phyloP scores from a whole-genome alignment of 2,797 vertebrate genomes.

The Coregonus sp. region DNA sequence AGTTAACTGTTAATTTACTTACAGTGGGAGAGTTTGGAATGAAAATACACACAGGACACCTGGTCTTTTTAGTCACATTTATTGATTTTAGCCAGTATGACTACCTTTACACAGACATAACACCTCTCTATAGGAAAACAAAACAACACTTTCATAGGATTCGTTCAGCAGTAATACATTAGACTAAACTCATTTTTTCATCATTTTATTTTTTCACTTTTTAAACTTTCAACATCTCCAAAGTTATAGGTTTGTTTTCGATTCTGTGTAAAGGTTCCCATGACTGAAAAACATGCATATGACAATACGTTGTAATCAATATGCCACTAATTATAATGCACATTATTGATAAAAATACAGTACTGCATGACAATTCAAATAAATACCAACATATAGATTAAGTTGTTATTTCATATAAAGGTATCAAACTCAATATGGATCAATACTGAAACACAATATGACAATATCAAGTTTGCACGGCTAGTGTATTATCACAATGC shows the following conservation, averaged over 20 bases:
- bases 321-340: slow-evolving; percentile 93
- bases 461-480: slow-evolving; percentile 87
- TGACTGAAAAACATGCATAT: slow-evolving; percentile 94
- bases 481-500: slow-evolving; percentile 86
- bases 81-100: slow-evolving; percentile 88
- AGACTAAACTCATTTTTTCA: slow-evolving; percentile 55
- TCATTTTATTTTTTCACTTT: slow-evolving; percentile 35
- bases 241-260: slow-evolving; percentile 75
- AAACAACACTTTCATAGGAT: slow-evolving; percentile 74
- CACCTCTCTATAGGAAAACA: slow-evolving; percentile 78
- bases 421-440: slow-evolving; percentile 90
- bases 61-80: slow-evolving; percentile 83
- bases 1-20: slow-evolving; percentile 57
- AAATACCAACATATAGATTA: slow-evolving; percentile 96
- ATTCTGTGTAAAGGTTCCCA: slow-evolving; percentile 91
- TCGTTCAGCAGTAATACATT: slow-evolving; percentile 75
- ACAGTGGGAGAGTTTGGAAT: slow-evolving; percentile 11
- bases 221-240: slow-evolving; percentile 40
- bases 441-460: slow-evolving; percentile 97
- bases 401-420: slow-evolving; percentile 89
- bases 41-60: slow-evolving; percentile 12
- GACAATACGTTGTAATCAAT: slow-evolving; percentile 89
- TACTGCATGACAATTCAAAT: slow-evolving; percentile 96
- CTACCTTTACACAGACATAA: slow-evolving; percentile 88
- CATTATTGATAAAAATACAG: slow-evolving; percentile 92